These are phyloP conservation scores for Jacana jacana DNA, from an alignment of 2,113 vertebrate genomes.

Conservation along the genomic window DNA sequence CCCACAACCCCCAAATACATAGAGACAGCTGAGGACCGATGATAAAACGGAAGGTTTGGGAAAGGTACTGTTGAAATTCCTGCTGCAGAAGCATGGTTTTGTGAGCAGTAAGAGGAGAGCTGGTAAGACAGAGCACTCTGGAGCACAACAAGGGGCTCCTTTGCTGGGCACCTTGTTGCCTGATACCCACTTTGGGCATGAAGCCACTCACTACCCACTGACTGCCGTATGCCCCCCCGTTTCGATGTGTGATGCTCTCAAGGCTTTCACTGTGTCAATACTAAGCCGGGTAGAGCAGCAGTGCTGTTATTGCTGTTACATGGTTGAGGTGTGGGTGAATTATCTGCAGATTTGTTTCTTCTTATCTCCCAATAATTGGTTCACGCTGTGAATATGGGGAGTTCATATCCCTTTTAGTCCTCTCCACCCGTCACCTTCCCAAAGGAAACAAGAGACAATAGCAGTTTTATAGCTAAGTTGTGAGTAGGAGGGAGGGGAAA, in stretches of 20 bases:
- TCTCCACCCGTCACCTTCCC: background rate
- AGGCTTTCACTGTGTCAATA: background rate
- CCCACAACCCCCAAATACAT: fast-evolving
- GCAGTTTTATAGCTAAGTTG: background rate
- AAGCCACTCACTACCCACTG: fast-evolving
- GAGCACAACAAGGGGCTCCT: background rate
- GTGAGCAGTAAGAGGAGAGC: too few relatives aligned
- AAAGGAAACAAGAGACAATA: background rate
- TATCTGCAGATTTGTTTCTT: background rate
- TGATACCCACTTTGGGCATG: too few relatives aligned
- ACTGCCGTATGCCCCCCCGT: background rate
- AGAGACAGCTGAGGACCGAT: background rate
- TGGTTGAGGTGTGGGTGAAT: background rate
- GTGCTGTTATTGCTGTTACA: background rate
- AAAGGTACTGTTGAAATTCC: background rate
- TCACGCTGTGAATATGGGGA: background rate
- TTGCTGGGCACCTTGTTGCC: background rate
- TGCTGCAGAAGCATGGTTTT: background rate
- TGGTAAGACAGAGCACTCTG: background rate
- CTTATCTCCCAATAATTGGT: background rate
- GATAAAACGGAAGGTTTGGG: background rate
- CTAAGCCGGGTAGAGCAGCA: background rate
- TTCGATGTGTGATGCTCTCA: background rate
- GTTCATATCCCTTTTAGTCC: background rate
- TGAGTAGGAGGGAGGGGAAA: background rate